A percentile compares a stretch with the other conserved stretches of the same genome.
Conservation (phyloP, 2,888 invertebrate species). For the Amphipyra tragopoginis region DNA sequence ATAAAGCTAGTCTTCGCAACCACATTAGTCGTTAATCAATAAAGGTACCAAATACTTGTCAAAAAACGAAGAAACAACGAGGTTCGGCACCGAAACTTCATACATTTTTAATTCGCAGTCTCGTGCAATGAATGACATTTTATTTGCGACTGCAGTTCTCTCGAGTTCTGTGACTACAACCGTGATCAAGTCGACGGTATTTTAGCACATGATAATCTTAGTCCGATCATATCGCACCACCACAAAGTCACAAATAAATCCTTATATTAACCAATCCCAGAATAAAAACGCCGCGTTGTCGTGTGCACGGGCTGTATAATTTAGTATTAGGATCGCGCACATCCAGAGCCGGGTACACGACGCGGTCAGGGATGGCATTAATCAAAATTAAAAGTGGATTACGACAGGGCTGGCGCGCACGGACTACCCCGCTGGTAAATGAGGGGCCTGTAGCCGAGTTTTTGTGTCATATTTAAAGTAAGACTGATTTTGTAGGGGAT, state of each 20-base stretch:
- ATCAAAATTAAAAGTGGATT: slow-evolving; percentile 89
- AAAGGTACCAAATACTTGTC: too few relatives aligned
- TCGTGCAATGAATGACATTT: too few relatives aligned
- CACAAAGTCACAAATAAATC: not conserved
- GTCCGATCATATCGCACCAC: not conserved
- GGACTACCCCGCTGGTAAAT: slow-evolving; percentile 50
- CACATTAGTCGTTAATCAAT: too few relatives aligned
- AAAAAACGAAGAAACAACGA: too few relatives aligned
- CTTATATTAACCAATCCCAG: not conserved
- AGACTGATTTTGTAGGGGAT: slow-evolving; percentile 23
- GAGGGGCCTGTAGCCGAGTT: slow-evolving; percentile 24
- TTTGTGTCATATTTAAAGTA: slow-evolving; percentile 31
- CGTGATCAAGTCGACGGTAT: too few relatives aligned
- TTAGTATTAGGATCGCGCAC: slow-evolving; percentile 58
- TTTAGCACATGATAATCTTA: not conserved
- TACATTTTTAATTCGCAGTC: too few relatives aligned
- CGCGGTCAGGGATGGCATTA: slow-evolving; percentile 75
- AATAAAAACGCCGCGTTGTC: slow-evolving; percentile 31
- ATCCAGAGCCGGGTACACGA: slow-evolving; percentile 47
- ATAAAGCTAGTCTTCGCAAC: too few relatives aligned
- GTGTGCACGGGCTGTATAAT: slow-evolving; percentile 50
- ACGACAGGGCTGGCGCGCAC: slow-evolving; percentile 63
- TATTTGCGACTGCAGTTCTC: too few relatives aligned
- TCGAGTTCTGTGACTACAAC: too few relatives aligned
- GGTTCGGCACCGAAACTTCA: too few relatives aligned